These are phyloP conservation scores for Panthera tigris DNA, from an alignment of 2,113 vertebrate species.

Conservation along the genomic window DNA sequence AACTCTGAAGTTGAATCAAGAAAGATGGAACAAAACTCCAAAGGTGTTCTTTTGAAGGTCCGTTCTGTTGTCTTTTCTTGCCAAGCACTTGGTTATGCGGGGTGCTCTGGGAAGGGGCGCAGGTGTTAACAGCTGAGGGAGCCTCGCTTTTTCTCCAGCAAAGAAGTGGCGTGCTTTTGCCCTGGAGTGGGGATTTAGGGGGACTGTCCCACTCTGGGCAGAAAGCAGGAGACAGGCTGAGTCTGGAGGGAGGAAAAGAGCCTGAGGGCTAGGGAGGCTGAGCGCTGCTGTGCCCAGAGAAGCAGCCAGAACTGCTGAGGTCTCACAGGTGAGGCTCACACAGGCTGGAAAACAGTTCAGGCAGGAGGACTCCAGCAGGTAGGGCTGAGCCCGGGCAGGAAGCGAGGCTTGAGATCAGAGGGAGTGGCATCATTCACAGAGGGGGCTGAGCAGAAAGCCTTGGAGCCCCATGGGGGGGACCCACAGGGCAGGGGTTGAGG, in stretches of 20 bases:
- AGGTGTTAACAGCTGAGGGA: neutral
- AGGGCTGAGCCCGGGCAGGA: neutral
- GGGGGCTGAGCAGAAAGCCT: neutral
- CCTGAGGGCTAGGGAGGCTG: no score
- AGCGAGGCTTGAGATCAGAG: neutral
- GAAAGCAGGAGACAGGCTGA: neutral
- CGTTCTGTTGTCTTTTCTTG: neutral
- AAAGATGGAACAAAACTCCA: neutral
- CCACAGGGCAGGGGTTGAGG: neutral
- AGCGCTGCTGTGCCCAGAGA: neutral
- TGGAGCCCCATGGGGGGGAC: neutral
- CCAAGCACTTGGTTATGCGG: neutral
- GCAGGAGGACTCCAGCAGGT: neutral
- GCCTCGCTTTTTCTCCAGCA: neutral
- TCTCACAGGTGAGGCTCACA: neutral
- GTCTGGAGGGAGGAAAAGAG: neutral
- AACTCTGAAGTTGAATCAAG: neutral
- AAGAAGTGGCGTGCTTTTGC: neutral
- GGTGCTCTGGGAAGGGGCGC: neutral
- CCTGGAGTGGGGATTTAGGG: neutral
- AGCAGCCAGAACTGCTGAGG: neutral
- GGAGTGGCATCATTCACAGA: accelerated
- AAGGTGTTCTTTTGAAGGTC: neutral
- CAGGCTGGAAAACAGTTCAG: neutral
- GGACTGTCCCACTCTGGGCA: neutral